These are phyloP conservation scores for Rhinolophus ferrumequinum DNA, from an alignment of 2,113 vertebrate genomes.

Conservation along the genomic window DNA sequence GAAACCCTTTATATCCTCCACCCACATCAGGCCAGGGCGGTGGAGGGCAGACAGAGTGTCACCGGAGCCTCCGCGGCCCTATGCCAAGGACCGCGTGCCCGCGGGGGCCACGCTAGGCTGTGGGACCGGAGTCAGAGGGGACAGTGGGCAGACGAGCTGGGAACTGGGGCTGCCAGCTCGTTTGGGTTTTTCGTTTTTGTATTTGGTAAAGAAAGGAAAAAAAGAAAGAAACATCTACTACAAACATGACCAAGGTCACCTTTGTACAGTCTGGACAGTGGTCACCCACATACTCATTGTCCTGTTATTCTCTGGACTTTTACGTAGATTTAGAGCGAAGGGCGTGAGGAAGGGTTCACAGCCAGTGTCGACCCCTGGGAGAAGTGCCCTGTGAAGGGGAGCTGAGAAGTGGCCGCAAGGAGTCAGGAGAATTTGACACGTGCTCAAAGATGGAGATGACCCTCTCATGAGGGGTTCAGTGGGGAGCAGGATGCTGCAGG, in stretches of 20 bases:
- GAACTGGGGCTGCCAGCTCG: not conserved
- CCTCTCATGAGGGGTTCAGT: not conserved
- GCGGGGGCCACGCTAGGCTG: rapidly evolving
- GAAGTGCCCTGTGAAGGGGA: not conserved
- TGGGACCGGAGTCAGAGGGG: no score
- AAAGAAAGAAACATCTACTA: not conserved
- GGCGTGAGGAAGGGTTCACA: not conserved
- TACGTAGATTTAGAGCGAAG: not conserved
- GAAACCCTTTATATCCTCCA: no score
- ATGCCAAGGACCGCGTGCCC: rapidly evolving
- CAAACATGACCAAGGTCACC: not conserved
- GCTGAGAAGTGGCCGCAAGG: no score
- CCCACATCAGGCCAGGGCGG: not conserved
- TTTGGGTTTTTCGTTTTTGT: not conserved
- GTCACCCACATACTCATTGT: no score
- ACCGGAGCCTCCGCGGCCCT: no score
- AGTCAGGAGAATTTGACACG: not conserved
- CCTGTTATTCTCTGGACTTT: not conserved
- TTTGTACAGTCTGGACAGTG: not conserved
- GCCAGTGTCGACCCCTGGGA: not conserved
- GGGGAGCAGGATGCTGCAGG: not conserved
- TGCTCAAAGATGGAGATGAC: no score
- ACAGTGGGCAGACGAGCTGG: not conserved
- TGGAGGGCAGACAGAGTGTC: not conserved
- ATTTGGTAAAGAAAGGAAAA: not conserved